Percentiles rank a stretch among this genome's conserved stretches.
These are phyloP conservation scores for Hylia prasina DNA, from an alignment of 2,113 vertebrate species.

Conservation along the genomic window DNA sequence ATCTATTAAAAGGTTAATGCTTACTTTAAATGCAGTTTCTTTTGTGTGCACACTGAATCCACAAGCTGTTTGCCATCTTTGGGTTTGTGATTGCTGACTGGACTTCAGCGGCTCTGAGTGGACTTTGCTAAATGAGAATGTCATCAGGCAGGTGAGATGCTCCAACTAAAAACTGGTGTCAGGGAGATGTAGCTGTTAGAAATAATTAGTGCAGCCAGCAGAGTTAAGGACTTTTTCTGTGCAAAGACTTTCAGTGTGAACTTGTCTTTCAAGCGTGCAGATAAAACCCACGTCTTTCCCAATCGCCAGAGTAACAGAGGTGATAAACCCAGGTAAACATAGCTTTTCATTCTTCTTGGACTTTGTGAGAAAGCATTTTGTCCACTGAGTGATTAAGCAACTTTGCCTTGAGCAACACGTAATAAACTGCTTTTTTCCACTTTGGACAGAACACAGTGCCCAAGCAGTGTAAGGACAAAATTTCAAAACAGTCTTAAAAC, in stretches of 20 bases:
- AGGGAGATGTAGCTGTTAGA: neutral
- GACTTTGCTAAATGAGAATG: neutral
- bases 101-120: neutral
- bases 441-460: neutral
- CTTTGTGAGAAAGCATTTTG: neutral
- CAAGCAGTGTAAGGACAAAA: neutral
- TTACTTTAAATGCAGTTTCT: neutral
- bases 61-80: neutral
- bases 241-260: neutral
- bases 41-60: neutral
- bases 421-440: neutral
- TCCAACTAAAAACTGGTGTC: neutral
- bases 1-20: neutral
- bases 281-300: neutral
- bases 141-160: neutral
- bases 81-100: neutral
- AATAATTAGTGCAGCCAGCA: neutral
- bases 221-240: neutral
- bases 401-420: neutral
- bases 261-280: neutral
- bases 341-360: neutral
- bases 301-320: neutral
- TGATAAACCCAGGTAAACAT: neutral
- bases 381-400: neutral
- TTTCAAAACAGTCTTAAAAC: neutral